Percentiles rank a stretch among this genome's conserved stretches.
phyloP scores from a whole-genome alignment of 2,113 vertebrate species.

The Elachura formosa region DNA sequence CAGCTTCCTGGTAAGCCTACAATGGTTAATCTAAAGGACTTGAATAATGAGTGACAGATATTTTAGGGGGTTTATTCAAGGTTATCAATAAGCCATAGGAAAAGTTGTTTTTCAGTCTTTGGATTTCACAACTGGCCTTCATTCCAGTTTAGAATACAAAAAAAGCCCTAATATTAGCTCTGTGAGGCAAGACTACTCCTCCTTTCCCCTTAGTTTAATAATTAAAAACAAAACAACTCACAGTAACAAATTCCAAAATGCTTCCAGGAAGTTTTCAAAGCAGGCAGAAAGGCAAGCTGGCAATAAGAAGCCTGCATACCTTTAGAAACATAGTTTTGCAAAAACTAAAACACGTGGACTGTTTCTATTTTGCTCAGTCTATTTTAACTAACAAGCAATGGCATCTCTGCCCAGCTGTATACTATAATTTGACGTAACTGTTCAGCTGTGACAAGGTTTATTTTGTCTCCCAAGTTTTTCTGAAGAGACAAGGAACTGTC shows the following conservation, averaged over 20 bases:
- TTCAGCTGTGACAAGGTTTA: not conserved
- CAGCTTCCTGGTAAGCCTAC: not conserved
- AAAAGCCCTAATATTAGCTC: not conserved
- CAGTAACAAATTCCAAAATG: not conserved
- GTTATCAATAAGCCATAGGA: not conserved
- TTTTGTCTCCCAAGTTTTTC: not conserved
- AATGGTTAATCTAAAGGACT: not conserved
- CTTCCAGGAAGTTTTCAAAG: not conserved
- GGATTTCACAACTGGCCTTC: not conserved
- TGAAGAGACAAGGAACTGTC: not conserved
- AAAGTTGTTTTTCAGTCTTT: not conserved
- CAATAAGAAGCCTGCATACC: not conserved
- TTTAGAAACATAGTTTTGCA: not conserved
- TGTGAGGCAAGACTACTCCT: not conserved
- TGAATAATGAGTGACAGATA: not conserved
- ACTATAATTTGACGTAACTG: not conserved
- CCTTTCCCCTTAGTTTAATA: not conserved
- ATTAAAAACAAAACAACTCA: not conserved
- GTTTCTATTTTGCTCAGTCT: not conserved
- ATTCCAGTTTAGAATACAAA: not conserved
- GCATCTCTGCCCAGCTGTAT: not conserved
- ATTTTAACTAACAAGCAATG: not conserved
- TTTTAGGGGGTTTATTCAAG: not conserved
- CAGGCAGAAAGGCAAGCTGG: not conserved
- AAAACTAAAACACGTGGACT: not conserved